Base-by-base conservation (phyloP, 2,888 invertebrate genomes). In the Callosobruchus maculatus region DNA sequence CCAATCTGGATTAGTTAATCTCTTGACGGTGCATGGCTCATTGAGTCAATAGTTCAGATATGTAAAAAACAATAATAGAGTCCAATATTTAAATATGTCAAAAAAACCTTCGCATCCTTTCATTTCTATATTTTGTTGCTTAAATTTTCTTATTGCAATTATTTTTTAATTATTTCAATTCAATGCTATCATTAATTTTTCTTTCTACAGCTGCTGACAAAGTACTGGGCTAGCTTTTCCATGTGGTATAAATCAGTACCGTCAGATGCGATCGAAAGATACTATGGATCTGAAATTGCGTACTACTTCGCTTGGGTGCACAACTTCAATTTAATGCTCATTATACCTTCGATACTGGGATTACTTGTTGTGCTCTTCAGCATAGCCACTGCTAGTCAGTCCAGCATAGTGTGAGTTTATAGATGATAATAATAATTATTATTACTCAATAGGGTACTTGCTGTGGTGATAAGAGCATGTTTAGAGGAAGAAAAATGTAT, bases 301-400 rank as follows among this genome's bases (percentile, higher is more conserved):
- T 87, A 90, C 73, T 91, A 90, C 79, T 91, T 90, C 81, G 89
- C 89, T 9, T 91, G 89, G 88, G 82, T 89, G 69, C 89, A 89
- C 20, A 90, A 89, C 81, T 90, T 90, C 81, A 90, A 88, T n/a
- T 83, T 84, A 72, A 88, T 89, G 86, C 81, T 91, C 70, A 83
- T 89, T 20, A 83, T 88, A 2, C 87, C 89, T 4, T 86, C 89
- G 1, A 74, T 88, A 49, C 81, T 88, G 0, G 90, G 90, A 71
- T 20, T 75, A 18, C 3, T 75, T 2, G 75, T 78, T 13, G 66
- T 74, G 22, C 20, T 78, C 31, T 22, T 74, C 13, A 76, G 75
- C 70, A 18, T 74, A 0, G 21, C 77, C 0, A 22, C 21, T 67
- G 71, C 68, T 5, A 9, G 21, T 20, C 22, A 68, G 9, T 68